Evolutionary conservation across 2,113 vertebrate species (phyloP), one percentile per base, ranked within the genome.

Genomic region (Caloenas nicobarica): DNA sequence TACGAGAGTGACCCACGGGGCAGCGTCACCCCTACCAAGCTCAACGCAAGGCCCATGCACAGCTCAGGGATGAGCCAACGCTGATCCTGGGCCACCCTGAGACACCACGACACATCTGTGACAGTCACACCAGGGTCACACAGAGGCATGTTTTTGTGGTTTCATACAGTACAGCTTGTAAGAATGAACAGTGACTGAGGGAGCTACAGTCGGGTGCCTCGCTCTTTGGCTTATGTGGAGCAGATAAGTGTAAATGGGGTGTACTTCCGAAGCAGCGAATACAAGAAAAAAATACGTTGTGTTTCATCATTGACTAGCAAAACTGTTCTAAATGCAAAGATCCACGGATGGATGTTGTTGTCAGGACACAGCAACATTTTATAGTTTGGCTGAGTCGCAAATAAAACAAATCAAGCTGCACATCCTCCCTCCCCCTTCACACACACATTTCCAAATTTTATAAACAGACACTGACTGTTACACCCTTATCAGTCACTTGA

Each of bases 141-240:
- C 29, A 56, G 64, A 60, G 89, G 71, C 68, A 34, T 89, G 68
- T 83, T 86, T 61, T 65, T 61, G 56, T 16, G 70, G 81, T 2
- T 61, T 58, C 26, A 50, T 34, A 92, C 91, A 95, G 92, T 94
- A 93, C 91, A 53, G 72, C 62, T 82, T 78, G 66, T 56, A 81
- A 68, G 70, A 96, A 77, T 11, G 73, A 91, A 85, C 80, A 86
- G 86, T 76, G 60, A 54, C 31, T 3, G 25, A 50, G 76, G 81
- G 66, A 85, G 54, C 24, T 50, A 44, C 11, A 71, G 80, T 78
- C 40, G 21, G 34, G 60, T 65, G 76, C 76, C 85, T 34, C 84
- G 88, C 86, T 97, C 97, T 97, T 97, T 97, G 97, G 97, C 87
- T 94, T 96, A 86, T 81, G 62, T 88, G 72, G 72, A 96, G 79